Conservation (phyloP, 1,140 invertebrate genomes). For the Lordiphosa stackelbergi region DNA sequence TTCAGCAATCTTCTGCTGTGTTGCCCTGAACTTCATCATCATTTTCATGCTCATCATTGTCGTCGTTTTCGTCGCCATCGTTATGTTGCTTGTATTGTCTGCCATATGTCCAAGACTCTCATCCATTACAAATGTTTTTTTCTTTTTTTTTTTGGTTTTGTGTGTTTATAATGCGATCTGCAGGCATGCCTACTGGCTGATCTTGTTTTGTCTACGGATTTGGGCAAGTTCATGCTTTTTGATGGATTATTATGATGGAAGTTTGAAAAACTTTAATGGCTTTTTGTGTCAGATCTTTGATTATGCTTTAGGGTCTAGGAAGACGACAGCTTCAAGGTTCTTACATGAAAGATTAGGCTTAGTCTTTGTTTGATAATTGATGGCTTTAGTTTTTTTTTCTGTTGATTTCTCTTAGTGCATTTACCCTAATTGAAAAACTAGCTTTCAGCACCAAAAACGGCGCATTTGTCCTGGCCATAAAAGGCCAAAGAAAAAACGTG, state of each 20-base stretch:
- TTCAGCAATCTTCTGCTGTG: slow-evolving; percentile 11
- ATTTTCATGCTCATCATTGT: too few species aligned
- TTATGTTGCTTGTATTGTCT: neutral
- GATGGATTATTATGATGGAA: slow-evolving; percentile 60
- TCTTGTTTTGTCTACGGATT: slow-evolving; percentile 58
- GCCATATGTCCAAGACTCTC: neutral
- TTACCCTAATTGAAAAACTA: slow-evolving; percentile 50
- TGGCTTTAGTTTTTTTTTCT: neutral
- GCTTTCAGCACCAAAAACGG: slow-evolving; percentile 40
- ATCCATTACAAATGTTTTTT: slow-evolving; percentile 59
- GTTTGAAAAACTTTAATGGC: slow-evolving; percentile 34
- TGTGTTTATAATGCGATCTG: slow-evolving; percentile 55
- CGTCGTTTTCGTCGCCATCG: slow-evolving; percentile 7
- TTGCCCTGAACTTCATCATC: slow-evolving; percentile 9
- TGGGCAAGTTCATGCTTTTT: slow-evolving; percentile 54
- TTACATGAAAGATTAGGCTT: slow-evolving; percentile 14
- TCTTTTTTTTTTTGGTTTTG: slow-evolving; percentile 31
- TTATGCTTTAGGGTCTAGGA: slow-evolving; percentile 24
- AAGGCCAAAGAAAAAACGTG: slow-evolving; percentile 53
- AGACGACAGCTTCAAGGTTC: slow-evolving; percentile 39
- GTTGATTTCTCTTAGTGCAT: slow-evolving; percentile 34
- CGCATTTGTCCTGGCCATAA: slow-evolving; percentile 60
- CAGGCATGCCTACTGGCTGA: slow-evolving; percentile 35
- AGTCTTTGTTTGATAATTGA: neutral
- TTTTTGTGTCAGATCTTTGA: slow-evolving; percentile 38